Conservation (phyloP, 35 echinoderm and acorn worm genomes). For the Nesometra sesokonis region DNA sequence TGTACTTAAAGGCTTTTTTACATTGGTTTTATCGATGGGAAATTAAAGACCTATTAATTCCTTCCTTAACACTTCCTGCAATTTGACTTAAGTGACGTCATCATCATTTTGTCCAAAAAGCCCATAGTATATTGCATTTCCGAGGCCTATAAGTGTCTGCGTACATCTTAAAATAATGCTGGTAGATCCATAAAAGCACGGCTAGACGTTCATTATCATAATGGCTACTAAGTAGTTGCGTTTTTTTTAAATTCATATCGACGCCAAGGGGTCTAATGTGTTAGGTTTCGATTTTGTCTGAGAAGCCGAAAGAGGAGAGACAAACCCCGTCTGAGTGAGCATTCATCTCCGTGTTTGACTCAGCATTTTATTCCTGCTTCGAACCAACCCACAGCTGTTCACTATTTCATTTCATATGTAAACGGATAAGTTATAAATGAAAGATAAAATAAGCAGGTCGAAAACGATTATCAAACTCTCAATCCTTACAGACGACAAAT, state of each 20-base stretch:
- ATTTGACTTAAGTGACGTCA: not conserved
- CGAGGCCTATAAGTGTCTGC: too few relatives aligned
- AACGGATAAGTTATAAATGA: not conserved
- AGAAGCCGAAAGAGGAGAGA: not conserved
- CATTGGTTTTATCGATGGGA: not conserved
- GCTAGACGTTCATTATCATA: too few relatives aligned
- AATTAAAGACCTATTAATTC: not conserved
- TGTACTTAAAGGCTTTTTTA: not conserved
- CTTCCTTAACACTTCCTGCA: not conserved
- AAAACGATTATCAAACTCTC: not conserved
- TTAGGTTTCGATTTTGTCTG: not conserved
- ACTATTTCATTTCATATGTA: not conserved
- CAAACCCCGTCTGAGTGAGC: not conserved
- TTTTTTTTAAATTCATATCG: too few relatives aligned
- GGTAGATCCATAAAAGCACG: too few relatives aligned
- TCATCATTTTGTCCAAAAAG: not conserved
- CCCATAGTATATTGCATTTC: too few relatives aligned
- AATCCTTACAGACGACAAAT: too few relatives aligned
- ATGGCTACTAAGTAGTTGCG: too few relatives aligned
- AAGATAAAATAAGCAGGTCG: not conserved
- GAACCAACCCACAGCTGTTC: not conserved
- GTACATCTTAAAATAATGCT: too few relatives aligned
- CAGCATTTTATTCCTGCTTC: not conserved
- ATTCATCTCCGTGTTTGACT: not conserved
- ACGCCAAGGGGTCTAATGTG: too few relatives aligned